phyloP scores from a whole-genome alignment of 1,140 invertebrate genomes.

The Pogonomyrmex barbatus region DNA sequence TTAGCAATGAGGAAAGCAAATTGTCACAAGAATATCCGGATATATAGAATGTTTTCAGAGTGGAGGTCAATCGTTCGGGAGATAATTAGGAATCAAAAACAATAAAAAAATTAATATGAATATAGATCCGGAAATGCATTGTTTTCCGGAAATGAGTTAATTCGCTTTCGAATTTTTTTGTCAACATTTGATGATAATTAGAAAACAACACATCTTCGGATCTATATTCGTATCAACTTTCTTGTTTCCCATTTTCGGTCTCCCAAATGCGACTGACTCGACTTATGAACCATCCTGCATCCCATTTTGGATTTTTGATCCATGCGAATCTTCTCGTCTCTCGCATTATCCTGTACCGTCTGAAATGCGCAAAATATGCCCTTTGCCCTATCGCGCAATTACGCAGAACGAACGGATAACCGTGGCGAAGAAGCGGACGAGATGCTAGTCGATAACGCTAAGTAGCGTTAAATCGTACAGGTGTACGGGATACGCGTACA shows the following conservation, averaged over 20 bases:
- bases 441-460: conserved; percentile 21
- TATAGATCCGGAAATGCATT: no score
- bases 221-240: no score
- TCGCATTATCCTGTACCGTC: neutral
- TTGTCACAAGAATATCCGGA: neutral
- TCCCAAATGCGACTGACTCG: no score
- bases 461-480: conserved; percentile 41
- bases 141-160: no score
- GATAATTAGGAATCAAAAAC: neutral
- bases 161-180: no score
- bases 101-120: no score
- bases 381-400: conserved; percentile 25
- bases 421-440: neutral
- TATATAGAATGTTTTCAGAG: neutral
- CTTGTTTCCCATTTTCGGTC: no score
- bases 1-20: neutral
- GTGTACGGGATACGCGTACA: conserved; percentile 18
- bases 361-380: neutral
- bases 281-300: no score
- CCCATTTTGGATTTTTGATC: neutral
- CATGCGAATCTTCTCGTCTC: neutral
- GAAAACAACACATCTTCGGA: no score
- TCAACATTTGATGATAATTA: no score
- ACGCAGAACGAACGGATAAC: conserved; percentile 12
- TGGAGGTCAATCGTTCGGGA: no score